Evolutionary conservation across 2,888 invertebrate species (phyloP).

Genomic region (Chloroclystis v-ata): DNA sequence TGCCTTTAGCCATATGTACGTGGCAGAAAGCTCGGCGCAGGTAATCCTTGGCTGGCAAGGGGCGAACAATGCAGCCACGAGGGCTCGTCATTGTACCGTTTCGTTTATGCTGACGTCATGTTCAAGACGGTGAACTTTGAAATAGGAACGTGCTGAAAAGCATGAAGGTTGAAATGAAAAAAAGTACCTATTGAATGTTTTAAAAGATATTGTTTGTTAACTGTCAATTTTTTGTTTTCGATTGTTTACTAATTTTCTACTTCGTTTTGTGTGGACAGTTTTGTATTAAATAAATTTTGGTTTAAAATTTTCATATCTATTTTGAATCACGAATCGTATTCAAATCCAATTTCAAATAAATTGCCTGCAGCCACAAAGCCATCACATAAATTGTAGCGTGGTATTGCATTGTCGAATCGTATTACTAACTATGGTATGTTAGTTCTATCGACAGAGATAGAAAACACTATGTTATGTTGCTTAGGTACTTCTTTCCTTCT

Average conservation of each 20-base stretch:
- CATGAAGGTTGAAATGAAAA: constrained; percentile 6
- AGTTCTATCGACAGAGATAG: too few species aligned
- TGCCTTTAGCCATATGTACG: neutral
- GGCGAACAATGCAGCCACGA: constrained; percentile 27
- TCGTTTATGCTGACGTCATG: constrained; percentile 23
- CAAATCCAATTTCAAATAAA: constrained; percentile 4
- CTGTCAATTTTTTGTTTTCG: too few species aligned
- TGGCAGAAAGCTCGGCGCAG: constrained; percentile 11
- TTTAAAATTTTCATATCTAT: too few species aligned
- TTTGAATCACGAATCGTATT: too few species aligned
- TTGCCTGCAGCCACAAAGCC: neutral
- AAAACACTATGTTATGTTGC: too few species aligned
- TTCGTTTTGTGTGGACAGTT: too few species aligned
- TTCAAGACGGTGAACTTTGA: constrained; percentile 14
- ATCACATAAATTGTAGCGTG: constrained; percentile 9
- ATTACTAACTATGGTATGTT: too few species aligned
- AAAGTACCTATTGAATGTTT: constrained; percentile 7
- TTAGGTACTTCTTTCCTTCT: too few species aligned
- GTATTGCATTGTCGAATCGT: constrained; percentile 2
- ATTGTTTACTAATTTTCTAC: too few species aligned
- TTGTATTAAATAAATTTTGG: too few species aligned
- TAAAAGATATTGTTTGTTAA: neutral
- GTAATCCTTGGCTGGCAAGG: constrained; percentile 29
- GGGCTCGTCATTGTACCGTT: constrained; percentile 21
- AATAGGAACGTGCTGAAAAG: constrained; percentile 18